Conservation (phyloP, 2,113 vertebrate genomes). For the Odobenus rosmarus region DNA sequence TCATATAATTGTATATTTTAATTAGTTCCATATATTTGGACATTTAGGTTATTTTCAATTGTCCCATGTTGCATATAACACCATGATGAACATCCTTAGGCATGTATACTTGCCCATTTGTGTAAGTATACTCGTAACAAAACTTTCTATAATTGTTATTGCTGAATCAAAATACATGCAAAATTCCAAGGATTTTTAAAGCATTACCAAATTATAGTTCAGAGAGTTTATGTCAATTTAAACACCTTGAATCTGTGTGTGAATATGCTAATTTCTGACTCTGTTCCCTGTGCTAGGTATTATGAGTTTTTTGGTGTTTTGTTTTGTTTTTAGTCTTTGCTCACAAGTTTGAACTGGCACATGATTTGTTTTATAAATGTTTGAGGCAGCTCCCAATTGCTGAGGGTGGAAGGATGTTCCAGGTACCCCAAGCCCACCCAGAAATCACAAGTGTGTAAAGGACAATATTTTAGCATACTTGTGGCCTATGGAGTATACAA, state of each 20-base stretch:
- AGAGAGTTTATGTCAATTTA: neutral
- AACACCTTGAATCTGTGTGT: neutral
- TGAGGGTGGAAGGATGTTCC: fast-evolving
- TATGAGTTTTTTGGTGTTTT: neutral
- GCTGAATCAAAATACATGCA: constrained; percentile 15
- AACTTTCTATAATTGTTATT: constrained; percentile 34
- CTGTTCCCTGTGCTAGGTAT: neutral
- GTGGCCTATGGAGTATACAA: neutral
- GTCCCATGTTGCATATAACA: neutral
- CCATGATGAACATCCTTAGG: neutral
- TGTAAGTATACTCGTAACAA: neutral
- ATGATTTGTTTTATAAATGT: neutral
- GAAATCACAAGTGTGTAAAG: neutral
- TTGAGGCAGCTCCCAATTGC: neutral
- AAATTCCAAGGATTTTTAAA: neutral
- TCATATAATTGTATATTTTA: neutral
- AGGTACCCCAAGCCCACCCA: neutral
- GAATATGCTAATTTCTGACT: neutral
- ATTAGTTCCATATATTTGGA: neutral
- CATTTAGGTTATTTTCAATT: neutral
- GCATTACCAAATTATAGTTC: neutral
- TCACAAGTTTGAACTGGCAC: neutral
- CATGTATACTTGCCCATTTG: neutral
- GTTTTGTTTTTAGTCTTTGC: neutral
- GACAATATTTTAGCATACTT: neutral